Evolutionary conservation across 2,888 invertebrate species (phyloP), one percentile per base, ranked within the genome.

Genomic region (Drosophila dives): DNA sequence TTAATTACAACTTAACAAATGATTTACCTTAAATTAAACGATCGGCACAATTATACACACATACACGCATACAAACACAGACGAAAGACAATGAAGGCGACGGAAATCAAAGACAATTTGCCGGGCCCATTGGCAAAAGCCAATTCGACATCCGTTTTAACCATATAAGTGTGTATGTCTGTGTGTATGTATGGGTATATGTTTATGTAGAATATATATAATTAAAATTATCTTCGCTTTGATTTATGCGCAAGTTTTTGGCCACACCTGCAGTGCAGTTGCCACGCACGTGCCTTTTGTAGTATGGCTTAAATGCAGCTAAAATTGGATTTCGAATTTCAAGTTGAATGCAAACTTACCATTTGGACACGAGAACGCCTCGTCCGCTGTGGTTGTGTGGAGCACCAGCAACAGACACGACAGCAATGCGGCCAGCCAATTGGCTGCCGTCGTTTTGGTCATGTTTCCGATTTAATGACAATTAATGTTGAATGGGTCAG

Each of bases 381-480:
- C 93, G 83, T 93, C 92, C 68, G 89, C 91, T 70, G 77, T 66
- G 70, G 74, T 64, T 64, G 80, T 80, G 72, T 78, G 77, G 68
- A 73, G 66, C 59, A 72, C 66, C 80, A 80, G 54, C 78, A 79
- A 45, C 78, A 90, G 48, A 80, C 75, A 60, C 88, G 80, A 80
- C 86, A 90, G 78, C 83, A 92, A 86, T 86, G 91, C 93, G 92
- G 93, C 92, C 92, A 93, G 93, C 93, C 93, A 93, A 92, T 91
- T 92, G 93, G 92, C 93, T 91, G 93, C 93, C 93, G 91, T 91
- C 88, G 91, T 75, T 83, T 91, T 89, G 86, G 90, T 89, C 93
- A 93, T 93, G 65, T 90, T 90, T 81, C 71, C 87, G 85, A 89
- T 80, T 87, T 80, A 75, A 77, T 65, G 73, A 77, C 87, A 87